phyloP scores from a whole-genome alignment of 92 coral and sea anemone genomes.

The Zoanthus sansibaricus region DNA sequence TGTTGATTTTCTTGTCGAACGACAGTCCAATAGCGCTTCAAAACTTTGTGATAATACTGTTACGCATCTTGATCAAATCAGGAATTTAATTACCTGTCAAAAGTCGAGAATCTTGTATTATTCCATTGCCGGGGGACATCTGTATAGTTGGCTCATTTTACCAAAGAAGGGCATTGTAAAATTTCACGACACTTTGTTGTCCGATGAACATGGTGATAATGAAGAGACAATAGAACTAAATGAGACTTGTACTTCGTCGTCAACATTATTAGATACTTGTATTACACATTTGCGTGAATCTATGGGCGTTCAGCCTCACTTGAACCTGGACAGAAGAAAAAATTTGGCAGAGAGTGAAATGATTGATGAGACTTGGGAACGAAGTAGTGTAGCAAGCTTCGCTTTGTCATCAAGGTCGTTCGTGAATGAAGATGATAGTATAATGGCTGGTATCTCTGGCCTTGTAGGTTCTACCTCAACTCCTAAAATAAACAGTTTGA shows the following conservation, averaged over 20 bases:
- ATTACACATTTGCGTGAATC: conserved; percentile 97
- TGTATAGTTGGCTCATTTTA: conserved; percentile 94
- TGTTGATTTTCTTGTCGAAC: conserved; percentile 88
- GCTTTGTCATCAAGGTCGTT: conserved; percentile 71
- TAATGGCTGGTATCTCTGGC: conserved; percentile 75
- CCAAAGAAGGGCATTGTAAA: conserved; percentile 90
- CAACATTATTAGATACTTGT: conserved; percentile 84
- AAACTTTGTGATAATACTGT: conserved; percentile 61
- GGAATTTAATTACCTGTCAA: conserved; percentile 85
- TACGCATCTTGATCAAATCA: conserved; percentile 80
- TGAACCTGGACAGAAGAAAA: conserved; percentile 74
- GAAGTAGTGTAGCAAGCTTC: conserved; percentile 71
- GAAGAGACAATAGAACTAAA: conserved; percentile 75
- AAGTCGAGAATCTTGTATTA: conserved; percentile 82
- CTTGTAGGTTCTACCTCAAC: conserved; percentile 77
- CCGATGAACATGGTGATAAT: conserved; percentile 79
- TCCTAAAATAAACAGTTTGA: conserved; percentile 68
- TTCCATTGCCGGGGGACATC: conserved; percentile 94
- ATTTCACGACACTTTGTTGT: conserved; percentile 88
- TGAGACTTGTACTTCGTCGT: conserved; percentile 75
- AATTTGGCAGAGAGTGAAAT: conserved; percentile 85
- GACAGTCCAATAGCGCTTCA: conserved; percentile 67
- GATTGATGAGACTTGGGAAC: conserved; percentile 80
- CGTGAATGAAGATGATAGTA: conserved; percentile 89
- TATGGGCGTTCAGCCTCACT: conserved; percentile 97